These are phyloP conservation scores for Acanthaster planci DNA, from an alignment of 35 echinoderm and acorn worm species.

Conservation along the genomic window DNA sequence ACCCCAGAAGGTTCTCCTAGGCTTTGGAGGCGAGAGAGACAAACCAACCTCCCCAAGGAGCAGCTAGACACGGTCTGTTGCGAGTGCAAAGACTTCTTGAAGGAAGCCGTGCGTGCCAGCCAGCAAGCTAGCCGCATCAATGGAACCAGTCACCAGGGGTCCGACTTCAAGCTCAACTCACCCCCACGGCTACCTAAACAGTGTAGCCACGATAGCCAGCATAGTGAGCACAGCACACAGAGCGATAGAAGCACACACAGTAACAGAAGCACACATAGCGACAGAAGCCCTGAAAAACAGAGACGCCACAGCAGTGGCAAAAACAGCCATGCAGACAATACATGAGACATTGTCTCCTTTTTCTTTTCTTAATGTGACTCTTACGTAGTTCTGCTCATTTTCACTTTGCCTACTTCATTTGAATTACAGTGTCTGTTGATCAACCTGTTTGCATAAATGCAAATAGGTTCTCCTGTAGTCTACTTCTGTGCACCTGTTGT, in stretches of 20 bases:
- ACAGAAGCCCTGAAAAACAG: no score
- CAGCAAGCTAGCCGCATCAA: slow-evolving; percentile 21
- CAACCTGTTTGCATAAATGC: no score
- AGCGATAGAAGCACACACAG: not conserved
- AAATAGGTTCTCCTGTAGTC: no score
- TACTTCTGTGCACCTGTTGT: no score
- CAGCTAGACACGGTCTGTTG: slow-evolving; percentile 27
- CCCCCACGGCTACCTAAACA: slow-evolving; percentile 6
- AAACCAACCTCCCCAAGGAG: slow-evolving; percentile 5
- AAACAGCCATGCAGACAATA: no score
- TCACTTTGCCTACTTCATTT: no score
- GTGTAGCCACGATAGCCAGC: not conserved
- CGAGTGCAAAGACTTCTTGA: slow-evolving; percentile 39
- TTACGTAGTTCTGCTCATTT: no score
- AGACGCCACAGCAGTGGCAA: no score
- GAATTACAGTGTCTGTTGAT: no score
- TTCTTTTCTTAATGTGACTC: no score
- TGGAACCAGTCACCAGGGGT: slow-evolving; percentile 15
- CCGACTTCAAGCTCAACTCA: not conserved
- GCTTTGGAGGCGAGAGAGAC: slow-evolving; percentile 29
- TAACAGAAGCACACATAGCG: not conserved
- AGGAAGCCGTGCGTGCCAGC: slow-evolving; percentile 24
- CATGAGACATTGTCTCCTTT: no score
- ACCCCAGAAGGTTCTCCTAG: not conserved
- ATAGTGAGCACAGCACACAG: not conserved